Evolutionary conservation across 2,888 invertebrate genomes (phyloP).

Genomic region (Epirrhoe tristata): DNA sequence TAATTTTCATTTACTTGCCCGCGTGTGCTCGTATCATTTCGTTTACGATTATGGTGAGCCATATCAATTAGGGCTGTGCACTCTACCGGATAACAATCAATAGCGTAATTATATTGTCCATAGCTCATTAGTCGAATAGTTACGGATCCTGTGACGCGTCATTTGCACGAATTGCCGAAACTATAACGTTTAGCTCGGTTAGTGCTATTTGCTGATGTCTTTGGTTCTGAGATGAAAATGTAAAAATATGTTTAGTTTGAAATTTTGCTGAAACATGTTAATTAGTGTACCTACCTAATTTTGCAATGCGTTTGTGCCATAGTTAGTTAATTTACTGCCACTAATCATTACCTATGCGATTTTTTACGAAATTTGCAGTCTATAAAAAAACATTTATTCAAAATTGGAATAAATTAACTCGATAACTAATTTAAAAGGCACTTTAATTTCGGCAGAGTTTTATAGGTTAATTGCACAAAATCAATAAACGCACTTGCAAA

Average conservation of each 20-base stretch:
- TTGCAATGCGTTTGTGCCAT: too few species aligned
- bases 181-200: slow-evolving; percentile 59
- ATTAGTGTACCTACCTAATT: too few species aligned
- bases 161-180: slow-evolving; percentile 74
- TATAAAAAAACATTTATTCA: too few species aligned
- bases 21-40: slow-evolving; percentile 40
- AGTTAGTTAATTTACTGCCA: too few species aligned
- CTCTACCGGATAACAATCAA: slow-evolving; percentile 53
- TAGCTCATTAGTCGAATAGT: slow-evolving; percentile 70
- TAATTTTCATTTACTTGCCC: slow-evolving; percentile 26
- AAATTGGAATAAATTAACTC: too few species aligned
- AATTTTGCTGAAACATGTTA: not conserved
- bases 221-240: not conserved
- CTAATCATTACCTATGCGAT: too few species aligned
- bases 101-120: slow-evolving; percentile 60
- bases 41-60: slow-evolving; percentile 39
- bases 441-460: too few species aligned
- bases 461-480: too few species aligned
- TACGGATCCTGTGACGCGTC: slow-evolving; percentile 61
- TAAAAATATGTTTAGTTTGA: not conserved
- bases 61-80: slow-evolving; percentile 42
- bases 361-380: too few species aligned
- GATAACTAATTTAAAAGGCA: too few species aligned
- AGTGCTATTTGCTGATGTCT: slow-evolving; percentile 66
- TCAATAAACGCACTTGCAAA: not conserved